Conservation (phyloP, 2,113 vertebrate genomes). For the Heloderma charlesbogerti region DNA sequence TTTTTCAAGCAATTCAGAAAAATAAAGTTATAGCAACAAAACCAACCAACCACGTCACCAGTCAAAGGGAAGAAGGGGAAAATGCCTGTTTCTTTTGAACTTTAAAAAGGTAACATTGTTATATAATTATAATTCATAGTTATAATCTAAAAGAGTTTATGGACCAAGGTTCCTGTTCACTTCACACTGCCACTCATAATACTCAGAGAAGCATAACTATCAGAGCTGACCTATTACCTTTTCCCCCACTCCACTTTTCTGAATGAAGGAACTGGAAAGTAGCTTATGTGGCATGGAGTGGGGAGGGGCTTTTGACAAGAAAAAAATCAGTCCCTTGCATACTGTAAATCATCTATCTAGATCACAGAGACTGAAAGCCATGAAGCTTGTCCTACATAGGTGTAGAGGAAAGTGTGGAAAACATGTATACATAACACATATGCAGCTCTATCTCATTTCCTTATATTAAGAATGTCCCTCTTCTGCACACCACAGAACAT, state of each 20-base stretch:
- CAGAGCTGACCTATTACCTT: no score
- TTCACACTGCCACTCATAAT: neutral
- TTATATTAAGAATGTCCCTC: neutral
- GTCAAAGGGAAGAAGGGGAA: neutral
- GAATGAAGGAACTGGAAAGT: no score
- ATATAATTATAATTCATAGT: neutral
- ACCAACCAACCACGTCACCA: neutral
- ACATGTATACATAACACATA: no score
- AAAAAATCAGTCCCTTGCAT: no score
- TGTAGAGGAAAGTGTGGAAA: no score
- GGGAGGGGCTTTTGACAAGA: no score
- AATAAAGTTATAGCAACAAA: neutral
- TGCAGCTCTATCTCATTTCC: neutral
- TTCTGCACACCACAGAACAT: neutral
- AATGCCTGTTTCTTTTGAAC: neutral
- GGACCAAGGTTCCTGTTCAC: neutral
- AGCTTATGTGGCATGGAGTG: no score
- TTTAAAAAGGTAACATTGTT: neutral
- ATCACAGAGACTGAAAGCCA: no score
- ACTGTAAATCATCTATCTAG: no score
- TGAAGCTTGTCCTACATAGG: no score
- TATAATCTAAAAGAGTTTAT: neutral
- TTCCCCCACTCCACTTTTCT: no score
- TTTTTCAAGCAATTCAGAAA: no score
- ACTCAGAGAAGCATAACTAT: neutral